Conservation (phyloP, 53 echinoderm and acorn worm genomes). For the Arbacia lixula region DNA sequence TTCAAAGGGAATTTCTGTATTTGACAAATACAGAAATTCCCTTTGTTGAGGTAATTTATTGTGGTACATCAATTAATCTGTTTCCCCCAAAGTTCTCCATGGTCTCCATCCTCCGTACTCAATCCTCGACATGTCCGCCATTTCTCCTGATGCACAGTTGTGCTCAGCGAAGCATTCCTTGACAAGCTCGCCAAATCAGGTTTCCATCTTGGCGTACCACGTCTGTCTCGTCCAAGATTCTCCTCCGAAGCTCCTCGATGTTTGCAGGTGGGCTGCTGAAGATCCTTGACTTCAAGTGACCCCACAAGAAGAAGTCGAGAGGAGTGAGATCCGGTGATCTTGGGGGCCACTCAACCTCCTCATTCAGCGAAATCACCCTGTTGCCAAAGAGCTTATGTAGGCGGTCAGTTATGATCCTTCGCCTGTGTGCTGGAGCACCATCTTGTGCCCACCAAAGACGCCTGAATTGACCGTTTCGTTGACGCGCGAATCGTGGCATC, state of each 20-base stretch:
- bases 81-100: conserved; percentile 28
- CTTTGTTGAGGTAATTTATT: too few relatives aligned
- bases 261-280: too few relatives aligned
- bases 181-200: conserved; percentile 24
- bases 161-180: conserved; percentile 38
- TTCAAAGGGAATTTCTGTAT: too few relatives aligned
- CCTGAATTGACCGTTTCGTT: conserved; percentile 9
- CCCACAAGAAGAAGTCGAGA: too few relatives aligned
- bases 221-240: conserved; percentile 43
- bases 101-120: conserved; percentile 25
- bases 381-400: conserved; percentile 21
- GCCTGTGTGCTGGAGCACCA: conserved; percentile 57
- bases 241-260: conserved; percentile 38
- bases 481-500: not conserved
- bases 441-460: conserved; percentile 63
- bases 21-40: too few relatives aligned
- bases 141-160: conserved; percentile 34
- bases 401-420: conserved; percentile 30
- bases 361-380: too few relatives aligned
- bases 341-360: too few relatives aligned
- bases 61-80: too few relatives aligned
- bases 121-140: conserved; percentile 51
- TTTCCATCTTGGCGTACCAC: conserved; percentile 32
- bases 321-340: too few relatives aligned
- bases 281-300: too few relatives aligned